Evolutionary conservation across 2,113 vertebrate species (phyloP).

Genomic region (Panurus biarmicus): DNA sequence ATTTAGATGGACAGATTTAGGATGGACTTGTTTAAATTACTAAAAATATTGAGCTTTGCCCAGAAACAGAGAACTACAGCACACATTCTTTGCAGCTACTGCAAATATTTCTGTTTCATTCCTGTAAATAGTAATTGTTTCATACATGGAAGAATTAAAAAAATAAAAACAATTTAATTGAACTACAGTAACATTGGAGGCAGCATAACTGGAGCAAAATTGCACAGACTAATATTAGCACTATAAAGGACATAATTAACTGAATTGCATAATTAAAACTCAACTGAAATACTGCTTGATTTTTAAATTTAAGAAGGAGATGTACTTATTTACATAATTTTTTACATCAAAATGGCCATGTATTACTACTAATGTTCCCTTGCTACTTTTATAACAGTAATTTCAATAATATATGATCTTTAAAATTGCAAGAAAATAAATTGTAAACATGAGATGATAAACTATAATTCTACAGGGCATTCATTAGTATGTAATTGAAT

Average conservation of each 20-base stretch:
- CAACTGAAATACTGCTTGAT: background rate
- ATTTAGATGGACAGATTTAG: background rate
- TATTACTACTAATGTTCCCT: background rate
- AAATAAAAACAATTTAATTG: background rate
- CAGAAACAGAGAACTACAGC: background rate
- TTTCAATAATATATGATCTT: background rate
- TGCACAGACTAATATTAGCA: background rate
- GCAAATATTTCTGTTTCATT: background rate
- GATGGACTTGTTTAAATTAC: background rate
- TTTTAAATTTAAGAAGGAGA: background rate
- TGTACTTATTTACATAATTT: background rate
- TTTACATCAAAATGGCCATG: background rate
- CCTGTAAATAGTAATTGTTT: background rate
- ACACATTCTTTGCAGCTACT: background rate
- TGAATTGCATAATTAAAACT: background rate
- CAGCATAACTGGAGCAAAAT: background rate
- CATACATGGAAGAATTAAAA: background rate
- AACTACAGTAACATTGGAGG: background rate
- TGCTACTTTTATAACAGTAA: background rate
- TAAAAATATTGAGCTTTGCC: background rate
- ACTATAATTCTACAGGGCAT: background rate
- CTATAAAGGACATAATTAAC: background rate
- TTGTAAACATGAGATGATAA: background rate
- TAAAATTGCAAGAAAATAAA: slow-evolving; percentile 1
- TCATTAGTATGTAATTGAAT: background rate